These are phyloP conservation scores for Hesperophylax magnus DNA, from an alignment of 1,140 invertebrate genomes.

Conservation along the genomic window DNA sequence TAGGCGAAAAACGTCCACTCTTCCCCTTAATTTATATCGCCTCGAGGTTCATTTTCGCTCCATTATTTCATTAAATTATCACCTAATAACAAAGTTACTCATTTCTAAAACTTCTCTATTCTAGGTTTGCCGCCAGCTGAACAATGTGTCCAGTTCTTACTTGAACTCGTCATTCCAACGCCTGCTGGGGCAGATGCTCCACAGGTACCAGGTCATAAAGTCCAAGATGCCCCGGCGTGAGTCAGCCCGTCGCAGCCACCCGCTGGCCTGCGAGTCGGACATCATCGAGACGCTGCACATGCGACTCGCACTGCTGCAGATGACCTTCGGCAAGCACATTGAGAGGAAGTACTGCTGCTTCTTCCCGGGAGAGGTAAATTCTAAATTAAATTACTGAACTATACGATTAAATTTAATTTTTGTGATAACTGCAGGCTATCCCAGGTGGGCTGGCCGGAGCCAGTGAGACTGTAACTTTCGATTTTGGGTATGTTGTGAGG, in stretches of 20 bases:
- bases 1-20: too few species aligned
- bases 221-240: conserved; percentile 91
- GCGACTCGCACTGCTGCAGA: conserved; percentile 87
- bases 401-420: too few species aligned
- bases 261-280: conserved; percentile 87
- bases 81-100: too few species aligned
- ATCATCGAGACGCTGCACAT: conserved; percentile 92
- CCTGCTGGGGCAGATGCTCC: conserved; percentile 84
- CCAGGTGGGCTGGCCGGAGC: too few species aligned
- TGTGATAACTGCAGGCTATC: too few species aligned
- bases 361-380: conserved; percentile 86
- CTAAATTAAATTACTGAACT: not conserved
- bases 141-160: conserved; percentile 81
- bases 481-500: too few species aligned
- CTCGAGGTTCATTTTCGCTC: too few species aligned
- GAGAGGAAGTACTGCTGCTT: conserved; percentile 92
- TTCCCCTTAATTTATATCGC: too few species aligned
- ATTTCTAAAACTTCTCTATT: too few species aligned
- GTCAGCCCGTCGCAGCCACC: conserved; percentile 86
- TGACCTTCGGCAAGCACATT: conserved; percentile 93
- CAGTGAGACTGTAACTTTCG: too few species aligned
- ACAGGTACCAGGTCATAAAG: conserved; percentile 87
- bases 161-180: conserved; percentile 87
- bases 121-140: conserved; percentile 84
- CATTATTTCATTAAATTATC: too few species aligned